Evolutionary conservation across 2,888 invertebrate genomes (phyloP), one percentile per base, ranked within the genome.

Genomic region (Andrena minutula): DNA sequence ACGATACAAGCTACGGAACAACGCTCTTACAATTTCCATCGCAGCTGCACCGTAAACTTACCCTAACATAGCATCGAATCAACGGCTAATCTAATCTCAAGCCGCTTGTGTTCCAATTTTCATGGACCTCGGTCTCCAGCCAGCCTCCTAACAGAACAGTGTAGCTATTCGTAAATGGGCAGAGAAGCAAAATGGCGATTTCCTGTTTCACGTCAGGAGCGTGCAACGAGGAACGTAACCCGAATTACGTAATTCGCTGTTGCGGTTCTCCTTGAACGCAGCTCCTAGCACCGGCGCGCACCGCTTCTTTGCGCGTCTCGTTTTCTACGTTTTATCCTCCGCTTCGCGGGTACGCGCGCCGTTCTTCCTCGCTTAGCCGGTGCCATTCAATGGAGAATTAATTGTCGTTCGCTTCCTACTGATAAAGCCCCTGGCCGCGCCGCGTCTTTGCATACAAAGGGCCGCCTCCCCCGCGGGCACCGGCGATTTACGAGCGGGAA

Each of bases 231-330:
- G 77, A 88, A 79, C 85, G 86, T 80, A 88, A 85, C 74, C 84
- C 60, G 79, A 79, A 88, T 90, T 90, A 89, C 87, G 89, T 86
- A 90, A 90, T 85, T 61, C 72, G 56, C 75, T 20, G 74, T 82
- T 84, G 86, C 77, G 86, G 89, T 87, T 88, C 86, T 88, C 90
- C 90, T 90, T 90, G 90, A 88, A 85, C 87, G 85, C 84, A 84
- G 78, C 86, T 86, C 86, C 85, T 79, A 85, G 86, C 66, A 87
- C 86, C 81, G 77, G 70, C 53, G 58, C 75, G 79, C 80, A 75
- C 88, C 66, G 79, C 70, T 86, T 82, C 84, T 74, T 79, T 76
- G 74, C 69, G 73, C 72, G 73, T 83, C 79, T 88, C 75, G 73
- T 88, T 84, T 78, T 75, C 71, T 78, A 16, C 76, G 41, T 71